Percentiles rank a stretch among this genome's conserved stretches.
Conservation (phyloP, 2,113 vertebrate species). For the Promerops cafer region DNA sequence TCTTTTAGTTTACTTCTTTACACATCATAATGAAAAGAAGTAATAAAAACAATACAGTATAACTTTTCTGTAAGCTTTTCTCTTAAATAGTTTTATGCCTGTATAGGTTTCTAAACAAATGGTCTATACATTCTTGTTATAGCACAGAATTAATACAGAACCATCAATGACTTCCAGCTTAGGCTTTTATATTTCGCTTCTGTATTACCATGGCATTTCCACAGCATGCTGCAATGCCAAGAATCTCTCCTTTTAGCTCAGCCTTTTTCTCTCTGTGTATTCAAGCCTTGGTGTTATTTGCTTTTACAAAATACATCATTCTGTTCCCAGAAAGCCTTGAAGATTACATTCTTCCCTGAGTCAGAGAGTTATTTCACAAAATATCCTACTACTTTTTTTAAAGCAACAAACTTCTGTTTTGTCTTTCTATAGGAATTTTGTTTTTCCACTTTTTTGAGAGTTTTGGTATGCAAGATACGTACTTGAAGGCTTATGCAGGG, state of each 20-base stretch:
- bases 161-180: neutral
- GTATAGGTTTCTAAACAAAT: neutral
- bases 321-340: conserved; percentile 12
- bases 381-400: neutral
- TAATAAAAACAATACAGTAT: neutral
- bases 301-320: conserved; percentile 20
- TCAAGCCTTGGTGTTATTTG: neutral
- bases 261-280: conserved; percentile 15
- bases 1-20: neutral
- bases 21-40: neutral
- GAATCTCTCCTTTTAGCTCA: neutral
- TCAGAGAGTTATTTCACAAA: neutral
- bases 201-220: conserved; percentile 9
- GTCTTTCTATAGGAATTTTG: neutral
- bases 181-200: neutral
- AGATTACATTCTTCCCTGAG: neutral
- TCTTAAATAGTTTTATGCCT: neutral
- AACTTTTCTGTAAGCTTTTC: neutral
- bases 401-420: neutral
- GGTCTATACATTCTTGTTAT: neutral
- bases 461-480: neutral
- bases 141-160: neutral
- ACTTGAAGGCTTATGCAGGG: neutral
- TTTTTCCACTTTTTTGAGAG: neutral
- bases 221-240: neutral